Evolutionary conservation across 2,888 invertebrate species (phyloP).

Genomic region (Morpho deidamia): DNA sequence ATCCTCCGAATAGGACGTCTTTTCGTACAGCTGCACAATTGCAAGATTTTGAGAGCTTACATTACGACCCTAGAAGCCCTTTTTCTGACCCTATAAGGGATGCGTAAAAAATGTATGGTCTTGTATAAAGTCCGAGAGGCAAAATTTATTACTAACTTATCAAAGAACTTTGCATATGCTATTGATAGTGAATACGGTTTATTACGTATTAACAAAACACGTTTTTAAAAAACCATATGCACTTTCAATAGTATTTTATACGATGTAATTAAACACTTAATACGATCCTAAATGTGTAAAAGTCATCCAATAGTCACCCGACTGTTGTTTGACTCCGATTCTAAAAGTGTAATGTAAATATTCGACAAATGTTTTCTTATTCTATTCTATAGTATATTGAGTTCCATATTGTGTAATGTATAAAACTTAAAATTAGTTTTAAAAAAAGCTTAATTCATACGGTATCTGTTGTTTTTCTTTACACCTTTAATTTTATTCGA

Average conservation of each 20-base stretch:
- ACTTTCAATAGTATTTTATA: too few species aligned
- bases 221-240: too few species aligned
- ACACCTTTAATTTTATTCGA: too few species aligned
- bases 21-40: neutral
- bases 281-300: neutral
- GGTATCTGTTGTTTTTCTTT: slow-evolving; percentile 52
- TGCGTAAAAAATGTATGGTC: slow-evolving; percentile 42
- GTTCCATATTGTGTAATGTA: slow-evolving; percentile 61
- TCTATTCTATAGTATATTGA: slow-evolving; percentile 52
- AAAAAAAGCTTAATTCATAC: slow-evolving; percentile 70
- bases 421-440: slow-evolving; percentile 65
- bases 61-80: neutral
- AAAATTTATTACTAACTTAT: slow-evolving; percentile 25
- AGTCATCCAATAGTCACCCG: slow-evolving; percentile 1
- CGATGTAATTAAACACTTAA: too few species aligned
- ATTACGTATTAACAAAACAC: too few species aligned
- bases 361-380: slow-evolving; percentile 43
- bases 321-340: slow-evolving; percentile 7
- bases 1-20: too few species aligned
- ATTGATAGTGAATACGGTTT: too few species aligned
- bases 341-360: slow-evolving; percentile 42
- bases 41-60: slow-evolving; percentile 19
- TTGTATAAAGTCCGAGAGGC: slow-evolving; percentile 55
- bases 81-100: slow-evolving; percentile 37
- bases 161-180: too few species aligned